Evolutionary conservation across 2,797 vertebrate genomes (phyloP), one percentile per base, ranked within the genome.

Genomic region (Sorex maritimensis): DNA sequence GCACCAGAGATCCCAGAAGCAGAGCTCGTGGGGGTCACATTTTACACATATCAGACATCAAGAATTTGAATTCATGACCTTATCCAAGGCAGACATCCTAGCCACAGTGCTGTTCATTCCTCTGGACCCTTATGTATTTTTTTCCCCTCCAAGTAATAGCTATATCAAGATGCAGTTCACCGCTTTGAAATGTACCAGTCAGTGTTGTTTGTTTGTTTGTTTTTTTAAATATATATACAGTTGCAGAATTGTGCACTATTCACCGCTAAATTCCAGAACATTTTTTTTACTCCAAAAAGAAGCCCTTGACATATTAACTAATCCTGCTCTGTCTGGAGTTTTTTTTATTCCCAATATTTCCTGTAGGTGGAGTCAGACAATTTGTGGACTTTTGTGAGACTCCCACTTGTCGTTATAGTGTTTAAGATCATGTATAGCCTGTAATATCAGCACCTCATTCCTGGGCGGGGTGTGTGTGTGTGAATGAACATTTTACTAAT

Each of bases 281-380:
- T 71, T 78, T 65, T 95, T 30, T 21, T 88, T 77, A 63, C 15
- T 46, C 6, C 14, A 71, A 77, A 74, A 58, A 81, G 38, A 63
- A 75, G 3, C 46, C 28, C 6, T 44, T 6, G 44, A 23, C 38
- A 71, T 79, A 7, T 73, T 68, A n/a, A 69, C 49, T 63, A 69
- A 68, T 67, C 44, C 34, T 14, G 52, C 49, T 78, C 11, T 63
- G 11, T 17, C 58, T 63, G 78, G 30, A 65, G 68, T 84, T 28
- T 2, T 23, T 2, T 23, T 28, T 77, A 7, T 75, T 71, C 28
- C 83, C 68, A 46, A 49, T 5, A 4, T 79, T 88, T 86, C 46
- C 49, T 55, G 55, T 67, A 67, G 63, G 34, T 55, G 23, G 23
- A 65, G 52, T 75, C 26, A 24, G 41, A 61, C 3, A 34, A 61